Evolutionary conservation across 53 echinoderm and acorn worm genomes (phyloP), one percentile per base, ranked within the genome.

Genomic region (Henricia sp.): DNA sequence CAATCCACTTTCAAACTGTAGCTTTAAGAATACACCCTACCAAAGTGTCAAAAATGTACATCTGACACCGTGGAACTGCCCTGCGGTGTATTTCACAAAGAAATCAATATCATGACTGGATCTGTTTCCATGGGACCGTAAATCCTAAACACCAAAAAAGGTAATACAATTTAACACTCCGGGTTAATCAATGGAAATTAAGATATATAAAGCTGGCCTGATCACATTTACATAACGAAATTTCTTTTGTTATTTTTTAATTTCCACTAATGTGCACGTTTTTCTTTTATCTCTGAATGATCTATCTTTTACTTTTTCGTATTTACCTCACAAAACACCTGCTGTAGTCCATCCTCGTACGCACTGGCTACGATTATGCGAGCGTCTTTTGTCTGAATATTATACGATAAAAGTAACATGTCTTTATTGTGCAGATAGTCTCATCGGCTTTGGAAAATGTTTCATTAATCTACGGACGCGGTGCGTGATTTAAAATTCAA

Each of bases 291-390:
- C 0, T 65, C 8, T 46, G 14, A 46, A 8, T 46, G 14, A 46
- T 10, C 8, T 46, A 46, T 46, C 32, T 10, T 20, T 4, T 6
- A 24, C 2, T 10, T 12, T 0, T 16, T 20, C 0, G 0, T 54
- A 6, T 50, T 89, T 28, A 90, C 90, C 71, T 90, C 90, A 85
- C 90, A 90, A 60, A 90, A 85, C 1, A 90, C 23, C 19, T 48
- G 54, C 43, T 54, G 42, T 1, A 64, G 30, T 19, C 69, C 76
- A 10, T 85, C 90, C 35, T 76, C 77, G 63, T 85, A 90, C 17
- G 84, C 84, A 46, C 84, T 90, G 21, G 75, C 67, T 4, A 90
- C 59, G 40, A 90, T 90, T 28, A 90, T 78, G 0, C 90, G 77
- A 14, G 74, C 90, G 50, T 85, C 85, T 68, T 80, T 90, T 12